phyloP scores from a whole-genome alignment of 1,140 invertebrate species.

The Drosophila subpulchrella region DNA sequence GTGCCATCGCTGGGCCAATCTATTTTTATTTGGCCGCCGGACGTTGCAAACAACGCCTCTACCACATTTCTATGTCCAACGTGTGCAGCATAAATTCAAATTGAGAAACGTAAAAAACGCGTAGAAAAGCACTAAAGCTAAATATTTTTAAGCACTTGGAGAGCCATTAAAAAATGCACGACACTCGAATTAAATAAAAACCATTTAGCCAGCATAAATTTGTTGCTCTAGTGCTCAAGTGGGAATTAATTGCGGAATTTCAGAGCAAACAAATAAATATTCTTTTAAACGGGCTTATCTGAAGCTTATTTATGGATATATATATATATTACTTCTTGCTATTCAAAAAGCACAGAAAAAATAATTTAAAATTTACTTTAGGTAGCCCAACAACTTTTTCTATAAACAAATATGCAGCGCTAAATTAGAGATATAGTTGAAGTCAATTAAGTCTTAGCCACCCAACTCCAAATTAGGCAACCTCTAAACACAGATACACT shows the following conservation, averaged over 20 bases:
- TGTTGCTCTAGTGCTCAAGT: conserved; percentile 1
- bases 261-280: conserved; percentile 20
- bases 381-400: no score
- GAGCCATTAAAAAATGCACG: conserved; percentile 3
- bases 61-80: conserved; percentile 5
- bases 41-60: conserved; percentile 44
- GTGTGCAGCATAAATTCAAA: conserved; percentile 52
- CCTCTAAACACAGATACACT: background rate
- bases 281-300: conserved; percentile 17
- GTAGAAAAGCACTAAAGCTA: background rate
- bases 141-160: conserved; percentile 11
- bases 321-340: background rate
- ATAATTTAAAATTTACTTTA: background rate
- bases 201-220: conserved; percentile 5
- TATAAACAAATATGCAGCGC: no score
- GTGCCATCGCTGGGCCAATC: conserved; percentile 67
- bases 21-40: conserved; percentile 68
- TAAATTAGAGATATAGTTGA: no score
- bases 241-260: conserved; percentile 23
- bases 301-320: conserved; percentile 6
- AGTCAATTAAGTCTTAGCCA: no score
- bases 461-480: background rate
- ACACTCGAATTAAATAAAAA: conserved; percentile 16
- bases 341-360: background rate
- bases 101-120: conserved; percentile 6